Percentiles rank a stretch among this genome's conserved stretches.
Conservation (phyloP, 2,797 vertebrate genomes). For the Thunnus albacares region DNA sequence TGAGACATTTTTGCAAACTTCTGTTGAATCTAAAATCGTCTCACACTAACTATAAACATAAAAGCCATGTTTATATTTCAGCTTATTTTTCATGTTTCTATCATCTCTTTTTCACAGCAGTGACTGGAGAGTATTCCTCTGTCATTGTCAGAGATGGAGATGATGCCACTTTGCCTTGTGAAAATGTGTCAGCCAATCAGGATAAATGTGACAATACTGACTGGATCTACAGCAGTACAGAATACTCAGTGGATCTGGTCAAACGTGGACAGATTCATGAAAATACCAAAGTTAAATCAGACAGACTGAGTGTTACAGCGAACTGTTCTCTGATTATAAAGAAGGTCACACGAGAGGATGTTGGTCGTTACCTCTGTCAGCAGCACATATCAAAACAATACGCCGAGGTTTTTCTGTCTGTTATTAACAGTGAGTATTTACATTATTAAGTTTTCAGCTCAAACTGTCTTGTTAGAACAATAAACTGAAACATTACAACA, state of each 20-base stretch:
- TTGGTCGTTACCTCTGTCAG: background rate
- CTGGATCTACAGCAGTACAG: accelerated
- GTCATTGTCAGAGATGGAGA: slow-evolving; percentile 1
- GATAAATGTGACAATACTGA: accelerated
- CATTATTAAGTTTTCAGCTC: background rate
- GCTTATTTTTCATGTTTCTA: background rate
- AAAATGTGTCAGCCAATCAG: accelerated
- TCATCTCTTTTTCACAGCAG: background rate
- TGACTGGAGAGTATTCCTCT: accelerated
- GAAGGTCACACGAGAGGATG: background rate
- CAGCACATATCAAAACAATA: background rate
- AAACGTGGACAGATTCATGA: accelerated
- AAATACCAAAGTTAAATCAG: background rate
- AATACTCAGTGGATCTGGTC: accelerated
- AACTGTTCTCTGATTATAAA: slow-evolving; percentile 39
- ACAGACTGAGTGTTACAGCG: background rate
- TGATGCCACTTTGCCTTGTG: slow-evolving; percentile 19
- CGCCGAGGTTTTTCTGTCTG: accelerated
- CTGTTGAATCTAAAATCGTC: background rate
- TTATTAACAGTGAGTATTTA: slow-evolving; percentile 13
- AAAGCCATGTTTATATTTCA: background rate
- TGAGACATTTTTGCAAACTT: too few species aligned
- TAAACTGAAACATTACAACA: background rate
- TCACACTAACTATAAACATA: background rate
- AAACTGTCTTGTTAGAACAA: background rate